These are phyloP conservation scores for Cavia porcellus DNA, from an alignment of 2,113 vertebrate genomes.

Conservation along the genomic window DNA sequence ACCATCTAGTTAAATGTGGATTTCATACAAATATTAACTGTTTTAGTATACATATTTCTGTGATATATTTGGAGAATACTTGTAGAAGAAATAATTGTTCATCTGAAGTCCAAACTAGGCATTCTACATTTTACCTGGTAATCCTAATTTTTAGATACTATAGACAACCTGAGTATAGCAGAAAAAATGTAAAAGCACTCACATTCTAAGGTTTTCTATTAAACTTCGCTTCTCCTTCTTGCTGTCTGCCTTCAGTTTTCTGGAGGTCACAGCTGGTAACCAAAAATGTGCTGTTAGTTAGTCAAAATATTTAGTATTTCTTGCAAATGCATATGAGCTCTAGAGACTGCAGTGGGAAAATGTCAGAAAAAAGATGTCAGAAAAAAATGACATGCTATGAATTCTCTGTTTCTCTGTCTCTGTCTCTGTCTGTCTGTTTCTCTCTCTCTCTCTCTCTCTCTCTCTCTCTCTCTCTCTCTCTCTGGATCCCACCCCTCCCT, in stretches of 20 bases:
- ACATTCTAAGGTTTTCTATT: neutral
- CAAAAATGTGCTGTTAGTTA: constrained; percentile 55
- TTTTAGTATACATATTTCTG: neutral
- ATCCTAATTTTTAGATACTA: neutral
- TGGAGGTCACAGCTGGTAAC: constrained; percentile 70
- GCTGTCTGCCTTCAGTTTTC: constrained; percentile 59
- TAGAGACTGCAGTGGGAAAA: constrained; percentile 13
- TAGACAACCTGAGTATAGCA: neutral
- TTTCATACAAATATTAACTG: constrained; percentile 26
- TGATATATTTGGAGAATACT: neutral
- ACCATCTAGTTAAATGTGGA: constrained; percentile 3
- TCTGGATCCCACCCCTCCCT: too few relatives aligned
- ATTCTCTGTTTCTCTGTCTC: neutral
- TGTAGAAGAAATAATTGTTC: neutral
- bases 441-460: neutral
- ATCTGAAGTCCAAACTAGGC: neutral
- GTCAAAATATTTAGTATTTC: constrained; percentile 73
- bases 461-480: neutral
- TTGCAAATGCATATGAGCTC: neutral
- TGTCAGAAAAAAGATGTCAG: too few relatives aligned
- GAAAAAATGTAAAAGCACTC: neutral
- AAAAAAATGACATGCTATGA: neutral
- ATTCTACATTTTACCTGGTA: neutral
- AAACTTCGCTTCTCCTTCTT: neutral
- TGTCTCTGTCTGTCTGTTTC: neutral